phyloP scores from a whole-genome alignment of 2,888 invertebrate genomes.

The Cyclophora punctaria region DNA sequence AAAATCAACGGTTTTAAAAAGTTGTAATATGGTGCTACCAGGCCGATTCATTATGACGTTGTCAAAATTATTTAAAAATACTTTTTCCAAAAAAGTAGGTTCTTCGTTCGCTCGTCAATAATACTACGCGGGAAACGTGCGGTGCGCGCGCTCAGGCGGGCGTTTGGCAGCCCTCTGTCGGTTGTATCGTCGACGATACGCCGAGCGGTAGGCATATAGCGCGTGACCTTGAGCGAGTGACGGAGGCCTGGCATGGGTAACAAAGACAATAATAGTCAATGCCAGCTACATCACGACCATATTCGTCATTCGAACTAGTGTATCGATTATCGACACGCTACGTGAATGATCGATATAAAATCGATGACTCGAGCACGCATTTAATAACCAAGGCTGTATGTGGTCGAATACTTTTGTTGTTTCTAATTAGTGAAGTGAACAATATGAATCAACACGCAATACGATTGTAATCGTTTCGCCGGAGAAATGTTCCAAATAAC shows the following conservation, averaged over 20 bases:
- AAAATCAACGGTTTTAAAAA: too few species aligned
- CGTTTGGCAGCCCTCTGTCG: too few species aligned
- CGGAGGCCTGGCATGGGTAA: slow-evolving; percentile 45
- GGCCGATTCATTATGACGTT: too few species aligned
- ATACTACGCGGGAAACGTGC: too few species aligned
- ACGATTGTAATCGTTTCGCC: slow-evolving; percentile 16
- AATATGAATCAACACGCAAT: slow-evolving; percentile 19
- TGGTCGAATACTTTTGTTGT: slow-evolving; percentile 23
- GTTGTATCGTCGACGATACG: too few species aligned
- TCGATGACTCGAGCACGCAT: slow-evolving; percentile 38
- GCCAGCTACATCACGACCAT: slow-evolving; percentile 56
- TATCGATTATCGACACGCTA: slow-evolving; percentile 46
- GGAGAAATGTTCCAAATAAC: slow-evolving; percentile 19
- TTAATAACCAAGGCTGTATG: slow-evolving; percentile 34
- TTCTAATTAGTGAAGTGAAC: slow-evolving; percentile 30
- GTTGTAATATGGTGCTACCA: too few species aligned
- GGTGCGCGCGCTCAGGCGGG: too few species aligned
- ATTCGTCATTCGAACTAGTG: slow-evolving; percentile 45
- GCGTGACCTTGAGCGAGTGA: too few species aligned
- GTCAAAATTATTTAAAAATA: too few species aligned
- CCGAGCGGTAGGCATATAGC: too few species aligned
- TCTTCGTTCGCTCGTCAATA: too few species aligned
- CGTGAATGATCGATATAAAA: slow-evolving; percentile 44
- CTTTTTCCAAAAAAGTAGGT: too few species aligned
- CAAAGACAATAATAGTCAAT: slow-evolving; percentile 59